Evolutionary conservation across 2,113 vertebrate species (phyloP), one percentile per base, ranked within the genome.

Genomic region (Salvator merianae): DNA sequence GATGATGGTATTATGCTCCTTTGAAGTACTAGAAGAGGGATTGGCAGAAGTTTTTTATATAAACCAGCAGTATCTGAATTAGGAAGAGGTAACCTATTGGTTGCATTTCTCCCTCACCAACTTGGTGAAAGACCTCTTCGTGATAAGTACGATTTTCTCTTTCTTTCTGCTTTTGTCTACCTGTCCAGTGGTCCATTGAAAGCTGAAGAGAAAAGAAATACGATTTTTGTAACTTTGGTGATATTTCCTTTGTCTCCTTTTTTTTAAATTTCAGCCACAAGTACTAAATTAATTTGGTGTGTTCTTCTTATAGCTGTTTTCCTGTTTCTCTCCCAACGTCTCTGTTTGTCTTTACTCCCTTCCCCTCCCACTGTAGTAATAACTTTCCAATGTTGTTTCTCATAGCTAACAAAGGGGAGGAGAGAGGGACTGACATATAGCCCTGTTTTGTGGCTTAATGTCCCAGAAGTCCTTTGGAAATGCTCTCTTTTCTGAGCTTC

Each of bases 401-500:
- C 90, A 1, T 9, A 76, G 75, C 85, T 84, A 53, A 55, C 38
- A 73, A 69, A 87, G 76, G 73, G 88, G 43, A 84, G 22, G 26
- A 77, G 50, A 83, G 83, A 93, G 89, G 91, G 87, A 70, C 68
- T 88, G 92, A 89, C 2, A 13, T 88, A 87, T 93, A 91, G 92
- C 91, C 87, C 83, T 83, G 53, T 90, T 91, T 93, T 88, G 84
- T 0, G 14, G 79, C 83, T 90, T 94, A 85, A 86, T 85, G 92
- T 94, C 80, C 84, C 81, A 34, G 90, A 91, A 88, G 91, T 75
- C 82, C 30, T 92, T 82, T 91, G 86, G 87, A 95, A 91, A 77
- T 55, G 4, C 30, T 73, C 43, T 91, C 38, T 66, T 85, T 75
- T 83, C 85, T 83, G 68, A 83, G 87, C 55, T 63, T 83, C 77